phyloP scores from a whole-genome alignment of 2,113 vertebrate species.

The Marcusenius ussheri region DNA sequence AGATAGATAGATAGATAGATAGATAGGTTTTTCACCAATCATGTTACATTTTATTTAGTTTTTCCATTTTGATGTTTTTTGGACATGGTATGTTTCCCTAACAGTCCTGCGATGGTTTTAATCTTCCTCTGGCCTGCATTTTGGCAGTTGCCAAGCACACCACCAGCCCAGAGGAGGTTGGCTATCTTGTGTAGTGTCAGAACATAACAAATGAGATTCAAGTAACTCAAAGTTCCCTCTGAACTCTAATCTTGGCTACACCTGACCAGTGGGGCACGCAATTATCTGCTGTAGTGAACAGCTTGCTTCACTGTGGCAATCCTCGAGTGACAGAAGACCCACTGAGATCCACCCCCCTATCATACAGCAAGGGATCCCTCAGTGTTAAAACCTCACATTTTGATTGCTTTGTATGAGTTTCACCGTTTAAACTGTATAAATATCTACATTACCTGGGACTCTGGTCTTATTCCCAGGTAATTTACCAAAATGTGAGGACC shows the following conservation, averaged over 20 bases:
- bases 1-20: background rate
- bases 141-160: background rate
- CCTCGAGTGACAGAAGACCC: background rate
- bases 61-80: background rate
- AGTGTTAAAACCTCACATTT: background rate
- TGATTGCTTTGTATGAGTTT: background rate
- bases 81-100: background rate
- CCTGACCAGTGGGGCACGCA: constrained; percentile 17
- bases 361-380: background rate
- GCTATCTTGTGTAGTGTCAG: background rate
- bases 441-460: background rate
- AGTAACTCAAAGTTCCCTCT: constrained; percentile 11
- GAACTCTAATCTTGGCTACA: constrained; percentile 13
- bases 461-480: background rate
- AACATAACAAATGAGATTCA: constrained; percentile 16
- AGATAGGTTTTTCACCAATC: background rate
- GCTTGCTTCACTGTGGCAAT: constrained; percentile 10
- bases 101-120: background rate
- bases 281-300: constrained; percentile 19
- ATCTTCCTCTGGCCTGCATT: background rate
- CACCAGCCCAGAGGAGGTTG: constrained; percentile 5
- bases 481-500: background rate
- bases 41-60: background rate
- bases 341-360: background rate
- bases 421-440: background rate